Conservation (phyloP, 2,113 vertebrate species). For the Petroica traversi region DNA sequence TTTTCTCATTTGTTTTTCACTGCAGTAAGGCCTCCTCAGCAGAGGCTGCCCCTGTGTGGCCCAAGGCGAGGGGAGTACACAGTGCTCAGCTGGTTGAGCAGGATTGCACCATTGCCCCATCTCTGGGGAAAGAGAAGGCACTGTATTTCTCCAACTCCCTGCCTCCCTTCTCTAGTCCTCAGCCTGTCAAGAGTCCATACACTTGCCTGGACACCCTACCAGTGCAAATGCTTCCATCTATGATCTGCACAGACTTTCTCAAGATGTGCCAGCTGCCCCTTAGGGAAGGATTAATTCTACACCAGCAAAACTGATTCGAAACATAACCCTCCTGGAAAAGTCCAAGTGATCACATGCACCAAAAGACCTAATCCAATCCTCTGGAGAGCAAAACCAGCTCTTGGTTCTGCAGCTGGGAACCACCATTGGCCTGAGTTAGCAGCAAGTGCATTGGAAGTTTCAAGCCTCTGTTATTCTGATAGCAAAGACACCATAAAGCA, state of each 20-base stretch:
- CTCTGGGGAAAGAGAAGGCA: not conserved
- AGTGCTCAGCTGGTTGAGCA: fast-evolving
- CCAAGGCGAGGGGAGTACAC: not conserved
- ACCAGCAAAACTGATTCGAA: not conserved
- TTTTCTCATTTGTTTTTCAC: not conserved
- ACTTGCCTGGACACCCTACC: not conserved
- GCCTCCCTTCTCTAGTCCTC: not conserved
- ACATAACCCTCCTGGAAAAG: not conserved
- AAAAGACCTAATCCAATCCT: not conserved
- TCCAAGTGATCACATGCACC: fast-evolving
- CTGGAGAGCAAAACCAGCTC: not conserved
- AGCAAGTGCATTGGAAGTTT: not conserved
- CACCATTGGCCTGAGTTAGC: not conserved
- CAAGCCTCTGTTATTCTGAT: not conserved
- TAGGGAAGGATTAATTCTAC: not conserved
- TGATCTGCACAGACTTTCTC: not conserved
- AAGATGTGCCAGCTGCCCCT: not conserved
- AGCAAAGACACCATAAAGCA: not conserved
- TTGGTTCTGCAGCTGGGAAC: not conserved
- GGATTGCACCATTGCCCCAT: fast-evolving
- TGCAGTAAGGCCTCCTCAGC: not conserved
- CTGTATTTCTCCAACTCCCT: not conserved
- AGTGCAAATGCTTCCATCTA: not conserved
- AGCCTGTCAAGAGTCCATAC: not conserved
- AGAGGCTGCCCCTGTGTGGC: not conserved